phyloP scores from a whole-genome alignment of 2,797 vertebrate genomes.

The Rhynchonycteris naso region DNA sequence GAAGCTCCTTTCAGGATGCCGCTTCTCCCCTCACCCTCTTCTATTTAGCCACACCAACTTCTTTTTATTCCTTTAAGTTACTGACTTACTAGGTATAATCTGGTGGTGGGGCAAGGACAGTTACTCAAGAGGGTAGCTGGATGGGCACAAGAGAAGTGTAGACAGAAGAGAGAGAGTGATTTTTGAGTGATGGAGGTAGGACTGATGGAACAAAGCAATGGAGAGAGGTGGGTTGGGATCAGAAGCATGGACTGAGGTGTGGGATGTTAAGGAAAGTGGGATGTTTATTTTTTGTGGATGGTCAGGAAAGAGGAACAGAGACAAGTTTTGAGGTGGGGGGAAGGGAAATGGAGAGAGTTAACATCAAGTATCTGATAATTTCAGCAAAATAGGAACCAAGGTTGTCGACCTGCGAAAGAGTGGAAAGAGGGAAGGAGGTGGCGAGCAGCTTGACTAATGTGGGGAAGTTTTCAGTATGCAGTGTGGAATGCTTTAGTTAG shows the following conservation, averaged over 20 bases:
- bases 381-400: constrained; percentile 13
- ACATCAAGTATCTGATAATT: background rate
- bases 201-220: background rate
- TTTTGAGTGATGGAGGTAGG: background rate
- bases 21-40: background rate
- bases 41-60: background rate
- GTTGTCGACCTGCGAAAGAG: background rate
- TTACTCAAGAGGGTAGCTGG: background rate
- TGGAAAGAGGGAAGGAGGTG: background rate
- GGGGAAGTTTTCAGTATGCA: background rate
- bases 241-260: background rate
- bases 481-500: background rate
- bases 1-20: background rate
- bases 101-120: background rate
- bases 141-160: background rate
- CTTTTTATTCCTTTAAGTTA: background rate
- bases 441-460: background rate
- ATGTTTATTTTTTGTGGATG: background rate
- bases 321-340: background rate
- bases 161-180: background rate
- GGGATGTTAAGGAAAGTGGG: background rate
- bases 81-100: background rate
- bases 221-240: background rate
- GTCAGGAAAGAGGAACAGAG: background rate
- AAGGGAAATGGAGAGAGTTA: background rate